These are phyloP conservation scores for Agapornis canus DNA, from an alignment of 2,797 vertebrate species.

Conservation along the genomic window DNA sequence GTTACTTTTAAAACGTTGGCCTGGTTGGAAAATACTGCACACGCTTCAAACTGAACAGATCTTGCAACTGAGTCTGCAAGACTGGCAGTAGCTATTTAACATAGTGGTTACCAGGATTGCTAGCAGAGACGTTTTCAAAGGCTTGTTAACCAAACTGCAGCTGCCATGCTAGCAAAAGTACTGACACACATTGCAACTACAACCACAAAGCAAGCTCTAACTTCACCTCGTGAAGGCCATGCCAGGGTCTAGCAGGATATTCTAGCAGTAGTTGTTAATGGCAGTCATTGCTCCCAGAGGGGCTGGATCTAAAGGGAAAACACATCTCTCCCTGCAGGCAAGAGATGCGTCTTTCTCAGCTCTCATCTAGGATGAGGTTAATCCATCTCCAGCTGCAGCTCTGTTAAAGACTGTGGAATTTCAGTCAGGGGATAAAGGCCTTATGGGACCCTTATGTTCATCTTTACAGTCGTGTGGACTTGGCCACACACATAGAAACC, in stretches of 20 bases:
- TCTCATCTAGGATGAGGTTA: background rate
- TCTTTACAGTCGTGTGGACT: background rate
- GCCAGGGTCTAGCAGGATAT: background rate
- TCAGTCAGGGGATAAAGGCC: background rate
- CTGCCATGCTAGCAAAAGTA: background rate
- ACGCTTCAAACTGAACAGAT: background rate
- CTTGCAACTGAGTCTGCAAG: background rate
- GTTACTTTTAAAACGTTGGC: background rate
- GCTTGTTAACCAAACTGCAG: background rate
- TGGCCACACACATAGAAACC: background rate
- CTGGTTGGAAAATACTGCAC: background rate
- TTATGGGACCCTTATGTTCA: background rate
- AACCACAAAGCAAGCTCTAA: background rate
- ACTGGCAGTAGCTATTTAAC: background rate
- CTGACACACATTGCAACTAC: background rate
- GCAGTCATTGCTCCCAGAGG: background rate
- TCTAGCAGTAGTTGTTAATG: background rate
- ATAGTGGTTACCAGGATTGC: background rate
- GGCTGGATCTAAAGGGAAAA: background rate
- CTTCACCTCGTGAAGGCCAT: background rate
- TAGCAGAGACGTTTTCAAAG: background rate
- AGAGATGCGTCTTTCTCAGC: background rate
- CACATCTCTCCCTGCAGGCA: background rate
- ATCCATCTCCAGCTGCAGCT: background rate
- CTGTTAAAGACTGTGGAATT: background rate